Conservation (phyloP, 1,140 invertebrate species). For the Brachionus paranguensis region DNA sequence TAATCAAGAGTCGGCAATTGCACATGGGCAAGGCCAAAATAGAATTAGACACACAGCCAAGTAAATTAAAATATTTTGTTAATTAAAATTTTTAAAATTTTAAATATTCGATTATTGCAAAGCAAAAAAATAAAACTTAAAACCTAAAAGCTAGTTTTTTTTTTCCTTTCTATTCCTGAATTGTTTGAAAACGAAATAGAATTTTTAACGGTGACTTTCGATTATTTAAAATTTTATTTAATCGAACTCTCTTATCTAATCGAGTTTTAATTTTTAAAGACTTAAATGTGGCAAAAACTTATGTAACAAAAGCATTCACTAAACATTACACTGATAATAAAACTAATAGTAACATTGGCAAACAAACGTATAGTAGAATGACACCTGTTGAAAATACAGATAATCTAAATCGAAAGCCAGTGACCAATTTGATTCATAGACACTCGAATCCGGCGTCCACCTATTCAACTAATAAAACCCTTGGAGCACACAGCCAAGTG, state of each 20-base stretch:
- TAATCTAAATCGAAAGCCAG: background rate
- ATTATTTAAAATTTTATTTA: slow-evolving; percentile 22
- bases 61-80: slow-evolving; percentile 34
- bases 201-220: background rate
- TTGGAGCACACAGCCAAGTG: background rate
- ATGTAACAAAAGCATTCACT: background rate
- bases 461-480: background rate
- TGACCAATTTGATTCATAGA: slow-evolving; percentile 14
- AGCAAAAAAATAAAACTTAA: slow-evolving; percentile 3
- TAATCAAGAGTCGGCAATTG: slow-evolving; percentile 27
- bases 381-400: slow-evolving; percentile 19
- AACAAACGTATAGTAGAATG: background rate
- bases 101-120: slow-evolving; percentile 19
- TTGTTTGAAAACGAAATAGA: background rate
- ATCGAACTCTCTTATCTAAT: slow-evolving; percentile 8
- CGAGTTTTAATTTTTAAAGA: background rate
- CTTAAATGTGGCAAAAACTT: slow-evolving; percentile 8
- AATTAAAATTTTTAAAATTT: background rate
- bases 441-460: slow-evolving; percentile 23
- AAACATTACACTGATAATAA: slow-evolving; percentile 15
- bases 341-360: background rate
- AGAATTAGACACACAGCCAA: slow-evolving; percentile 27
- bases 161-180: background rate
- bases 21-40: slow-evolving; percentile 39
- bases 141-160: background rate